Evolutionary conservation across 2,797 vertebrate species (phyloP), one percentile per base, ranked within the genome.

Genomic region (Takifugu ocellatus): DNA sequence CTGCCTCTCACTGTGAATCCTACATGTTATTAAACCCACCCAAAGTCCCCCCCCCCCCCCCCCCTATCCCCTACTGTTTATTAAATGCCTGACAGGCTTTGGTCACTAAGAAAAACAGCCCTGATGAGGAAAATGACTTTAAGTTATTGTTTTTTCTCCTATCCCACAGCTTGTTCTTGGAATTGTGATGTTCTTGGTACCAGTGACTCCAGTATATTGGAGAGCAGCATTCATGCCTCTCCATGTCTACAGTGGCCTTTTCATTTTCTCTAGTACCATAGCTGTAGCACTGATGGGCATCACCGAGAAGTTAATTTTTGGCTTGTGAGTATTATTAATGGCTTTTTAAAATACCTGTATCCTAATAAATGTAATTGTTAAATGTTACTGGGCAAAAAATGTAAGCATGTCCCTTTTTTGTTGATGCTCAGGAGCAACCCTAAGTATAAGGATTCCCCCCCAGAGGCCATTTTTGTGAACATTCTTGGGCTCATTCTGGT

Each of bases 251-350:
- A 88, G 89, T 0, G 97, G 96, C 49, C 92, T 95, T 7, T 73
- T 93, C 64, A 87, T 98, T 77, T 99, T 97, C 64, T 82, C 83
- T 68, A 90, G 90, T 6, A 87, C 90, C 55, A 94, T 98, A 68
- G 92, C 92, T 47, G 83, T 95, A 9, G 85, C 90, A 59, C 92
- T 98, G 52, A 96, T 92, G 93, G 97, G 96, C 80, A 87, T 98
- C 76, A 99, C 95, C 25, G 96, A 99, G 82, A 99, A 98, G 73
- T 93, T 99, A 21, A 56, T 96, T 65, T 98, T 97, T 89, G 26
- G 64, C 66, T 63, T 96, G 96, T 98, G 93, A 96, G 97, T 96
- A 85, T 77, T 29, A 39, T 25, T 4, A 17, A 51, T 24, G 25
- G 9, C 2, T 17, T 17, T 17, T 24, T 47, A 1, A 29, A 15